These are phyloP conservation scores for Drosophila carrolli DNA, from an alignment of 1,140 invertebrate species.

Conservation along the genomic window DNA sequence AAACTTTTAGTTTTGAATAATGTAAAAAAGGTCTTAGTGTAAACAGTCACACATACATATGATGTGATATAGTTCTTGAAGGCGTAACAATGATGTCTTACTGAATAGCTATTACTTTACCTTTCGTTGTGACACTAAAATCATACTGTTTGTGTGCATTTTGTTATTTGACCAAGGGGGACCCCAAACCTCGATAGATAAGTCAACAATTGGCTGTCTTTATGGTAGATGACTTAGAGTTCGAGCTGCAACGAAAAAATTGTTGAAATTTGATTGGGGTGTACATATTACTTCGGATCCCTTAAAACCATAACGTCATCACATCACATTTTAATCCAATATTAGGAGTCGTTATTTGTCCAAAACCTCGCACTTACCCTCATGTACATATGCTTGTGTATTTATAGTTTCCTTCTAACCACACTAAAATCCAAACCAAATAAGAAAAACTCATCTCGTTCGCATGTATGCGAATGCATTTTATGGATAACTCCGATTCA, in stretches of 20 bases:
- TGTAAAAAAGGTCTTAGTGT: not conserved
- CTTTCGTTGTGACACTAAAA: conserved; percentile 11
- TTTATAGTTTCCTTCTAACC: conserved; percentile 43
- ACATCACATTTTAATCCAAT: conserved; percentile 10
- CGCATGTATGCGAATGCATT: conserved; percentile 51
- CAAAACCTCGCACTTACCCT: conserved; percentile 31
- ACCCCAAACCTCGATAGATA: conserved; percentile 3
- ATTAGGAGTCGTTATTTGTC: conserved; percentile 1
- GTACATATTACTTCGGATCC: not conserved
- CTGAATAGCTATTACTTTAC: not conserved
- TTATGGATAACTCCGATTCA: conserved; percentile 69
- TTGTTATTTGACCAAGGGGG: conserved; percentile 6
- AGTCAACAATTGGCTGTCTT: conserved; percentile 9
- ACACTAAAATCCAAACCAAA: conserved; percentile 43
- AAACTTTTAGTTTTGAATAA: not conserved
- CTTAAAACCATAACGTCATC: not conserved
- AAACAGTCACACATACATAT: not conserved
- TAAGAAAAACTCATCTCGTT: conserved; percentile 15
- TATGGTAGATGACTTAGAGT: not conserved
- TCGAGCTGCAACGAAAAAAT: not conserved
- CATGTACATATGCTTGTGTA: conserved; percentile 48
- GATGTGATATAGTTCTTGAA: not conserved
- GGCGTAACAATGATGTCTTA: not conserved
- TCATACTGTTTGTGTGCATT: not conserved
- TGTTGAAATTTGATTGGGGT: not conserved